phyloP scores from a whole-genome alignment of 2,888 invertebrate species.

The Scrobipalpa atriplicella region DNA sequence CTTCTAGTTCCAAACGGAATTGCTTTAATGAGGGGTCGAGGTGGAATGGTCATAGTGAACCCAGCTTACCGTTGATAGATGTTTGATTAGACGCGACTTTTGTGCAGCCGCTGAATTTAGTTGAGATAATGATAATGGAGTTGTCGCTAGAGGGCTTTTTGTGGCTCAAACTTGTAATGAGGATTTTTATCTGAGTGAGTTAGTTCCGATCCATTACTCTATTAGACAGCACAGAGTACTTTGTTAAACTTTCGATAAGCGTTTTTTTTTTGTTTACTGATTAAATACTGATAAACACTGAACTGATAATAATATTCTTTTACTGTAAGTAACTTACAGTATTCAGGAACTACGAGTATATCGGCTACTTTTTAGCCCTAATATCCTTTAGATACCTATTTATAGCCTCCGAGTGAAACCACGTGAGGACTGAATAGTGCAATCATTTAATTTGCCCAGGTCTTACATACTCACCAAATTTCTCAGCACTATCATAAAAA shows the following conservation, averaged over 20 bases:
- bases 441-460: too few species aligned
- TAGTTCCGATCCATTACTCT: not conserved
- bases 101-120: conserved; percentile 35
- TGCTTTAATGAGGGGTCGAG: not conserved
- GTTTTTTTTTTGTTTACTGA: too few species aligned
- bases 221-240: not conserved
- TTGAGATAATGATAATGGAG: conserved; percentile 29
- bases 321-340: too few species aligned
- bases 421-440: too few species aligned
- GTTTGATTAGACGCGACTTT: conserved; percentile 49
- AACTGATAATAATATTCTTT: too few species aligned
- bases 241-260: too few species aligned
- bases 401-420: too few species aligned
- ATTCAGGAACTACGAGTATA: too few species aligned
- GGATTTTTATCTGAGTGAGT: conserved; percentile 14
- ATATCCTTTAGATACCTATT: too few species aligned
- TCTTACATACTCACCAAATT: too few species aligned
- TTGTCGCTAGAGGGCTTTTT: conserved; percentile 44
- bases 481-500: not conserved
- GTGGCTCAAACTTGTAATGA: conserved; percentile 27
- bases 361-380: too few species aligned
- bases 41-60: not conserved
- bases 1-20: not conserved
- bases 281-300: too few species aligned
- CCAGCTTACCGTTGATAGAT: conserved; percentile 52